Base-by-base conservation (phyloP, 2,113 vertebrate genomes). In the Nesoenas mayeri region DNA sequence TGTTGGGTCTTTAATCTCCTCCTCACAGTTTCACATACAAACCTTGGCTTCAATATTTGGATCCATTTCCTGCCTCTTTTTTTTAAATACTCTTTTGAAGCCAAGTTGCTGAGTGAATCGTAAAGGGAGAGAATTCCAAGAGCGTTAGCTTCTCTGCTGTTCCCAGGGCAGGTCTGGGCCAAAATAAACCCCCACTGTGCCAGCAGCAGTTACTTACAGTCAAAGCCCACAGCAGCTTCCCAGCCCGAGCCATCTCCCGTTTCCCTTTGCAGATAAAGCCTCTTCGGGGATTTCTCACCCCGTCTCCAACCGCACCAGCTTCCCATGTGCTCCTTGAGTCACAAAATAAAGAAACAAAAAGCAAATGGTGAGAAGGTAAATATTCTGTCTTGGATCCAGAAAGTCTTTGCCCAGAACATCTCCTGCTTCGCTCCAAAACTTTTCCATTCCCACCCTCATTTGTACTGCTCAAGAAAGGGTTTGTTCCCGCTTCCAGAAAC, bases 141-240 rank as follows among this genome's bases (percentile, higher is more conserved):
- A 95, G 95, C 31, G 47, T 97, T 97, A 96, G 96, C 88, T 74
- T 92, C 88, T 95, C 97, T 92, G 86, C 96, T 94, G 93, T 97
- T 97, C 97, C 97, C 97, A 96, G 95, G 97, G 92, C 97, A 93
- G 65, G 88, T 92, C 93, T 71, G 94, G 96, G 97, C 98, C 98
- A 98, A 97, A 95, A 96, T 70, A 98, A 98, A 97, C 93, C 90
- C 62, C 18, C 0, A 3, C 50, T 21, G 66, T 97, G 97, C 97
- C 98, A 98, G 93, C 71, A 95, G 94, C 94, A 83, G 88, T 95
- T 94, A 95, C 95, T 95, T 64, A 53, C 82, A 94, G 79, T 58
- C 75, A 13, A 65, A 84, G 88, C 40, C 72, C 79, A 47, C 53
- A 82, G 90, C 81, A 86, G 84, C 70, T 89, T 75, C 94, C 90